Percentiles rank a stretch among this genome's conserved stretches.
Evolutionary conservation across 2,888 invertebrate genomes (phyloP).

Genomic region (Tinea semifulvella): DNA sequence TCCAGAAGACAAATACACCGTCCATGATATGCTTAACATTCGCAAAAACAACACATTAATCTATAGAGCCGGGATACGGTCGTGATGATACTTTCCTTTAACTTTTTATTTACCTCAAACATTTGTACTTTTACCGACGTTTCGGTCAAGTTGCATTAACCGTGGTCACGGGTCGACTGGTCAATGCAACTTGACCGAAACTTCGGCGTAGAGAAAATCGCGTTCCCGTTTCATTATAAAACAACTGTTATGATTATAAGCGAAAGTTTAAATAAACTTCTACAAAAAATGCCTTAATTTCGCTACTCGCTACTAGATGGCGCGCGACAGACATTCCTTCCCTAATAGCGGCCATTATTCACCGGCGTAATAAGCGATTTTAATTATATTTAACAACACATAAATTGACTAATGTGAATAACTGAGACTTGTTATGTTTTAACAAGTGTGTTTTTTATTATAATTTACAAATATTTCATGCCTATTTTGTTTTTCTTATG

Average conservation of each 20-base stretch:
- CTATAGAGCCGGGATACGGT: too few relatives aligned
- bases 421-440: constrained; percentile 5
- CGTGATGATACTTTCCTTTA: too few relatives aligned
- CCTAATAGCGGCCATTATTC: neutral
- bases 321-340: neutral
- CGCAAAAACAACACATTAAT: too few relatives aligned
- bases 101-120: too few relatives aligned
- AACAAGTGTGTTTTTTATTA: constrained; percentile 3
- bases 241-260: neutral
- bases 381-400: constrained; percentile 38
- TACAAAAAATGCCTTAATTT: constrained; percentile 6
- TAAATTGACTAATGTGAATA: constrained; percentile 20
- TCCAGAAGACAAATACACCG: too few relatives aligned
- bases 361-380: constrained; percentile 26
- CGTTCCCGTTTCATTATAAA: neutral
- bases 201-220: too few relatives aligned
- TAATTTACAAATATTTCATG: neutral
- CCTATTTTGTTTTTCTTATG: neutral
- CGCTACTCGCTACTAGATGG: constrained; percentile 48
- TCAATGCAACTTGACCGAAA: too few relatives aligned
- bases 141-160: too few relatives aligned
- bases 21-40: too few relatives aligned
- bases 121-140: too few relatives aligned
- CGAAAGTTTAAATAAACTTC: neutral
- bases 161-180: too few relatives aligned